Base-by-base conservation (phyloP, 2,113 vertebrate genomes). In the Atrichornis clamosus region DNA sequence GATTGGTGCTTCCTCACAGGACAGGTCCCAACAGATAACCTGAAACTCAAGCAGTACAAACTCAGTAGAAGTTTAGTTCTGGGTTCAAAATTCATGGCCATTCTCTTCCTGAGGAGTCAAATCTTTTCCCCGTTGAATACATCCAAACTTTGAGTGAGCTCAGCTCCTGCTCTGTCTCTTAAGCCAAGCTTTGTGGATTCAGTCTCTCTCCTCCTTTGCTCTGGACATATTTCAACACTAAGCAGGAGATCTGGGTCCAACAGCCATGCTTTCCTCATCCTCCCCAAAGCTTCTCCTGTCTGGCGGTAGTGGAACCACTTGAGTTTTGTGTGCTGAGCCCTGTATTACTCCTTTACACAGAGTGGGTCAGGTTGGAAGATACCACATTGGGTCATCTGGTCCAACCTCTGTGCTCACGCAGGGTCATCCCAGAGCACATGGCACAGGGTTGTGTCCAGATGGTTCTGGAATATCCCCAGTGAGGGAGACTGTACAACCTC, bases 151-250 rank as follows among this genome's bases (percentile, higher is more conserved):
- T 24, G 82, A 87, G 56, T 2, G 4, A 86, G 63, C 80, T 84
- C 68, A 75, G 60, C 60, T 94, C 89, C 89, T 88, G 79, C 46
- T 93, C 89, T 94, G 85, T 55, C 70, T 80, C 47, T 67, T 82
- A 70, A 72, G 44, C 53, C 84, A 94, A 84, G 50, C 56, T 77
- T 60, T 87, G 52, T 21, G 33, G 41, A 80, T 87, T 83, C 37
- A 50, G 0, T 44, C 52, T 91, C 39, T 89, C 44, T 84, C 41
- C 53, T 70, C 23, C 33, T 93, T 93, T 81, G 41, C 33, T 91
- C 87, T 88, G 56, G 63, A 60, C 22, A 2, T 2, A 4, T 80
- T 91, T 86, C 64, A 87, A 15, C 44, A 42, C 28, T 35, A 28
- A 68, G 37, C 8, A 59, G 44, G 74, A 78, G 52, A 56, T 33